Percentiles rank a stretch among this genome's conserved stretches.
These are phyloP conservation scores for Pissodes strobi DNA, from an alignment of 1,140 invertebrate genomes.

Conservation along the genomic window DNA sequence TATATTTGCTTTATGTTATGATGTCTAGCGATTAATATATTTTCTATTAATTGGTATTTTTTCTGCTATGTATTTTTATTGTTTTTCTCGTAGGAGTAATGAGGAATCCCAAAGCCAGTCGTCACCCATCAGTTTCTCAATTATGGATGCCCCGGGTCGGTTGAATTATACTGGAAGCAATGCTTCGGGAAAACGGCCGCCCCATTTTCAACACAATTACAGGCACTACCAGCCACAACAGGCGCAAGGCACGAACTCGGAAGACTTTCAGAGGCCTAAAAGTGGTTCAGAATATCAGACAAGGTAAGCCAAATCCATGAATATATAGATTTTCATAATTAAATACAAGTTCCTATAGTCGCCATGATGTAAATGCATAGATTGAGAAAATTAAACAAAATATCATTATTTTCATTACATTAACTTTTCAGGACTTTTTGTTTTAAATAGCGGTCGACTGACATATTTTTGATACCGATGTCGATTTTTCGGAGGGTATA, in stretches of 20 bases:
- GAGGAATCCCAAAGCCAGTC: conserved; percentile 64
- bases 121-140: conserved; percentile 75
- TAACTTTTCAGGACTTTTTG: too few relatives aligned
- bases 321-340: neutral
- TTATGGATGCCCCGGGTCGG: conserved; percentile 68
- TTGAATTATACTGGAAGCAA: conserved; percentile 64
- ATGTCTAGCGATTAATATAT: too few relatives aligned
- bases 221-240: conserved; percentile 58
- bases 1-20: neutral
- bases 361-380: too few relatives aligned
- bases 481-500: too few relatives aligned
- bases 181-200: conserved; percentile 51
- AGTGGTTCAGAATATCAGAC: conserved; percentile 58
- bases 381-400: too few relatives aligned
- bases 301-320: too few relatives aligned
- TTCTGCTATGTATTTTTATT: too few relatives aligned
- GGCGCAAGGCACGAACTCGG: conserved; percentile 64
- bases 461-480: too few relatives aligned
- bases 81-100: conserved; percentile 50
- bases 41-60: neutral
- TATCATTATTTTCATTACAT: too few relatives aligned
- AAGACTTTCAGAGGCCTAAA: conserved; percentile 70
- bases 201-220: conserved; percentile 49
- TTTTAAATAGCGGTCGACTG: too few relatives aligned
- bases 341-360: too few relatives aligned